Evolutionary conservation across 2,888 invertebrate genomes (phyloP).

Genomic region (Agrypnus murinus): DNA sequence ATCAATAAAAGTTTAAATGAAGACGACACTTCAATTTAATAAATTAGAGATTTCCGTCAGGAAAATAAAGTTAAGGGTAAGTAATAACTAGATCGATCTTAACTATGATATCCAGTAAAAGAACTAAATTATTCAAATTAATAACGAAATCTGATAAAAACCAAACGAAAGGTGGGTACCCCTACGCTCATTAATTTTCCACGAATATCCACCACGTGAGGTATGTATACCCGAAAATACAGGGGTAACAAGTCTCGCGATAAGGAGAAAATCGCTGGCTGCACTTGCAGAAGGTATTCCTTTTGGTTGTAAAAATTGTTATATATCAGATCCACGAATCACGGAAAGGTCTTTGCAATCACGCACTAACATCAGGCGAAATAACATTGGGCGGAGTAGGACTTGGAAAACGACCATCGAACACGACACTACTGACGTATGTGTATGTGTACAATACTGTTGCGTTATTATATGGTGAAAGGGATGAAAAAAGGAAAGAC

Average conservation of each 20-base stretch:
- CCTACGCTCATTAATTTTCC: neutral
- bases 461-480: conserved; percentile 5
- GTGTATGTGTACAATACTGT: too few species aligned
- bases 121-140: neutral
- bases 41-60: too few species aligned
- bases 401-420: conserved; percentile 53
- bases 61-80: too few species aligned
- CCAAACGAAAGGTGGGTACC: conserved; percentile 1
- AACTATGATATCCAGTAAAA: too few species aligned
- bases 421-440: conserved; percentile 51
- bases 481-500: conserved; percentile 1
- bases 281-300: conserved; percentile 52
- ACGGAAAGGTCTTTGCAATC: conserved; percentile 60
- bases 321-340: conserved; percentile 61
- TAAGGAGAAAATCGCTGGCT: conserved; percentile 56
- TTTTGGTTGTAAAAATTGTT: conserved; percentile 58
- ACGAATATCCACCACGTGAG: neutral
- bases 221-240: neutral
- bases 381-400: conserved; percentile 52
- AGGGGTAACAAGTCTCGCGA: conserved; percentile 31
- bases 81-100: too few species aligned
- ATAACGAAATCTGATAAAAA: neutral
- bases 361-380: conserved; percentile 56
- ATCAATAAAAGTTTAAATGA: neutral
- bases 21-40: too few species aligned